Conservation (phyloP, 2,113 vertebrate genomes). For the Aspidoscelis tigris region DNA sequence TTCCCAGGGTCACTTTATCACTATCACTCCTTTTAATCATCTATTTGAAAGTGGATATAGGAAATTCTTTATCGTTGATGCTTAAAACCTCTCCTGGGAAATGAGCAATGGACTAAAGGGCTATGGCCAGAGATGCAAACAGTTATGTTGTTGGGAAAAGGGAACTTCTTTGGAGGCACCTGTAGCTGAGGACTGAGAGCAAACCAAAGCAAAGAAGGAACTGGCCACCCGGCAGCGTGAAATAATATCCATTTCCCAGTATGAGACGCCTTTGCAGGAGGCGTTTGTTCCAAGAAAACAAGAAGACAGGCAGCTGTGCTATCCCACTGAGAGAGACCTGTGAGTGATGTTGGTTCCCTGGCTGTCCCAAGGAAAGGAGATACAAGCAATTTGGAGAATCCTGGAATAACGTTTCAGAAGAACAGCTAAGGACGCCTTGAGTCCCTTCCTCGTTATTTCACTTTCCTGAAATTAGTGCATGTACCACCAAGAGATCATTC, state of each 20-base stretch:
- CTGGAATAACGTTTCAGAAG: background rate
- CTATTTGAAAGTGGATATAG: slow-evolving; percentile 28
- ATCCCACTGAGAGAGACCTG: background rate
- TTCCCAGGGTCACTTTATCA: slow-evolving; percentile 20
- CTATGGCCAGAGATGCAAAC: background rate
- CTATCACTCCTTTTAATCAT: slow-evolving; percentile 15
- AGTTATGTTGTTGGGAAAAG: background rate
- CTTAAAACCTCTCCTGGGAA: slow-evolving; percentile 13
- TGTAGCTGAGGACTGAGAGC: background rate
- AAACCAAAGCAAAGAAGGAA: background rate
- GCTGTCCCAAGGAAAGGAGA: background rate
- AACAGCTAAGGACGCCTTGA: background rate
- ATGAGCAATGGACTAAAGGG: slow-evolving; percentile 5
- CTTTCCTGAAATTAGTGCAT: too few relatives aligned
- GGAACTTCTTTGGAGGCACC: background rate
- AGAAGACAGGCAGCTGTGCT: background rate
- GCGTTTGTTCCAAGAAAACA: background rate
- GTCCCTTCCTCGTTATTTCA: background rate
- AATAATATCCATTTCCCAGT: too few relatives aligned
- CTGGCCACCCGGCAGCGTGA: background rate
- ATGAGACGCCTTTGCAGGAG: background rate
- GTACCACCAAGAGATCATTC: too few relatives aligned
- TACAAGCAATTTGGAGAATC: background rate
- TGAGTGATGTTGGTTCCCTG: background rate
- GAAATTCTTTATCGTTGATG: slow-evolving; percentile 27